phyloP scores from a whole-genome alignment of 2,888 invertebrate species.

The Drosophila neoperkinsi region DNA sequence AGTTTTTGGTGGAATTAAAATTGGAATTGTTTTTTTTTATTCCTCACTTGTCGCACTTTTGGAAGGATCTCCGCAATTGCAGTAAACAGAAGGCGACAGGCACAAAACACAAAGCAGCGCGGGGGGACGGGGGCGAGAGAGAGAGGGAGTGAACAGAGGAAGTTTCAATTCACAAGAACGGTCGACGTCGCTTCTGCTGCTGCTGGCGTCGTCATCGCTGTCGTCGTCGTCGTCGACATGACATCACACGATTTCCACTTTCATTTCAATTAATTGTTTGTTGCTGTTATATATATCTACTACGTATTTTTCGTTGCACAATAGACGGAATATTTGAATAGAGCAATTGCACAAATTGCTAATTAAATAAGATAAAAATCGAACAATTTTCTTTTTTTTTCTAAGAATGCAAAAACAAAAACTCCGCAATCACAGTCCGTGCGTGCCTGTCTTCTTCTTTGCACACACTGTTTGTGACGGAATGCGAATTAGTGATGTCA shows the following conservation, averaged over 20 bases:
- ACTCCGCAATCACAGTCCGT: conserved; percentile 74
- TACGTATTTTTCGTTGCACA: conserved; percentile 70
- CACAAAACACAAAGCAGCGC: conserved; percentile 19
- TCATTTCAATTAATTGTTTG: conserved; percentile 56
- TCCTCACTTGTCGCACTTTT: conserved; percentile 44
- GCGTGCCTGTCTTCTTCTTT: conserved; percentile 43
- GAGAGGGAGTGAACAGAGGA: conserved; percentile 56
- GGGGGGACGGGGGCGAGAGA: conserved; percentile 4
- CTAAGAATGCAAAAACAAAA: conserved; percentile 70
- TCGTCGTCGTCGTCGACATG: conserved; percentile 55
- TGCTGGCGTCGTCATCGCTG: conserved; percentile 17
- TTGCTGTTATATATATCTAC: conserved; percentile 1
- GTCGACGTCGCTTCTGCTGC: conserved; percentile 55
- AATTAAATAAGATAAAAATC: conserved; percentile 47
- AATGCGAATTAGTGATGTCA: conserved; percentile 49
- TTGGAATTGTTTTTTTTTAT: conserved; percentile 36
- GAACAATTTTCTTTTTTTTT: conserved; percentile 43
- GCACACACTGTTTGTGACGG: conserved; percentile 70
- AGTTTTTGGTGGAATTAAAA: conserved; percentile 57
- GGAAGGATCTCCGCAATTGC: conserved; percentile 30
- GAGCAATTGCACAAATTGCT: conserved; percentile 52
- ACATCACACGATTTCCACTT: conserved; percentile 73
- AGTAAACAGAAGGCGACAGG: conserved; percentile 27
- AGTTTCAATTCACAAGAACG: conserved; percentile 76
- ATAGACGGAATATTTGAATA: conserved; percentile 53